These are phyloP conservation scores for Scomberomorus guttatus DNA, from an alignment of 2,797 vertebrate species.

Conservation along the genomic window DNA sequence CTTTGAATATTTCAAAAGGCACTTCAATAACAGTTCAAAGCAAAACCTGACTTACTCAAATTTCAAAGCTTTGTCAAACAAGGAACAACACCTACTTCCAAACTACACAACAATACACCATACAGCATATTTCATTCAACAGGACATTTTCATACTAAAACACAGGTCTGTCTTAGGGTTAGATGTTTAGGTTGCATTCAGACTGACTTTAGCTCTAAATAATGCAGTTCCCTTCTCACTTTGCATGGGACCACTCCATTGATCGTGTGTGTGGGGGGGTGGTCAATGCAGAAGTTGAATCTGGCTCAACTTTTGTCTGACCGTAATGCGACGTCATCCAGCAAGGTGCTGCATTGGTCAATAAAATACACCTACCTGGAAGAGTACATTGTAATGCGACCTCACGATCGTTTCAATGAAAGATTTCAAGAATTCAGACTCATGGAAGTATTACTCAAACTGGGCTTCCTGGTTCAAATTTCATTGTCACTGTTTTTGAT, in stretches of 20 bases:
- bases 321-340: too few relatives aligned
- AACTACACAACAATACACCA: neutral
- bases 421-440: too few relatives aligned
- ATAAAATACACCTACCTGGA: too few relatives aligned
- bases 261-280: neutral
- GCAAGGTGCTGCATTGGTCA: too few relatives aligned
- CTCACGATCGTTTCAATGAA: too few relatives aligned
- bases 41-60: conserved; percentile 25
- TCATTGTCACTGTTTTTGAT: too few relatives aligned
- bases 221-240: neutral
- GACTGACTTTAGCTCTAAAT: neutral
- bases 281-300: neutral
- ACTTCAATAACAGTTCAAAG: conserved; percentile 49
- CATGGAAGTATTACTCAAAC: too few relatives aligned
- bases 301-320: neutral
- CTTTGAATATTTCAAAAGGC: conserved; percentile 55
- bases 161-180: neutral
- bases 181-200: neutral
- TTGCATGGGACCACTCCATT: neutral
- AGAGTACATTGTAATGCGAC: too few relatives aligned
- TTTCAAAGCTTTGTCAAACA: conserved; percentile 49
- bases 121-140: conserved; percentile 7
- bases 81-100: conserved; percentile 10
- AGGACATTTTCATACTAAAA: neutral
- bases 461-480: too few relatives aligned